Percentiles rank a stretch among this genome's conserved stretches.
Conservation (phyloP, 2,113 vertebrate species). For the Penelope pileata region DNA sequence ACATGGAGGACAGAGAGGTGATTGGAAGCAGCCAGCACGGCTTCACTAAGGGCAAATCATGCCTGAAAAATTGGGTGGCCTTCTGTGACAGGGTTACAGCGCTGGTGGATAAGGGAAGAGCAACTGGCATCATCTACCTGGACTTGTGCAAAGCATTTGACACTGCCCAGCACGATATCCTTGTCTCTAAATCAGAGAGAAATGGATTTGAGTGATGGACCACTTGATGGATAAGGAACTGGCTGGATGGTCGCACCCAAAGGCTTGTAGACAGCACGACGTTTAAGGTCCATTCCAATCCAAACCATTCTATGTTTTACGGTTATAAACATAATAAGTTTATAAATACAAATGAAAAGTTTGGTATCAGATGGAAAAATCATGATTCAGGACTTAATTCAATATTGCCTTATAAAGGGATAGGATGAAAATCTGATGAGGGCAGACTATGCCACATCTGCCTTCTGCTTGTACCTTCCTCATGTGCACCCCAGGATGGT, state of each 20-base stretch:
- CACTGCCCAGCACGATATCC: not conserved
- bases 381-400: not conserved
- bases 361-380: not conserved
- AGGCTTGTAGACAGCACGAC: not conserved
- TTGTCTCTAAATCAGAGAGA: not conserved
- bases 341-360: not conserved
- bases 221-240: not conserved
- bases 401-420: not conserved
- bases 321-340: not conserved
- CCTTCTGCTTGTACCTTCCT: not conserved
- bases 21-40: not conserved
- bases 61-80: not conserved
- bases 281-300: not conserved
- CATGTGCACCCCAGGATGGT: not conserved
- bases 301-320: not conserved
- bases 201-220: not conserved
- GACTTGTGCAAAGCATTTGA: not conserved
- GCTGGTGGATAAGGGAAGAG: not conserved
- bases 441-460: not conserved
- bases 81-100: not conserved
- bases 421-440: not conserved
- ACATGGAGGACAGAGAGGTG: not conserved
- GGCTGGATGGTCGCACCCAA: not conserved
- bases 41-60: not conserved
- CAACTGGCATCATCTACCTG: not conserved